A percentile compares a stretch with the other conserved stretches of the same genome.
These are phyloP conservation scores for Danionella cerebrum DNA, from an alignment of 2,113 vertebrate species.

Conservation along the genomic window DNA sequence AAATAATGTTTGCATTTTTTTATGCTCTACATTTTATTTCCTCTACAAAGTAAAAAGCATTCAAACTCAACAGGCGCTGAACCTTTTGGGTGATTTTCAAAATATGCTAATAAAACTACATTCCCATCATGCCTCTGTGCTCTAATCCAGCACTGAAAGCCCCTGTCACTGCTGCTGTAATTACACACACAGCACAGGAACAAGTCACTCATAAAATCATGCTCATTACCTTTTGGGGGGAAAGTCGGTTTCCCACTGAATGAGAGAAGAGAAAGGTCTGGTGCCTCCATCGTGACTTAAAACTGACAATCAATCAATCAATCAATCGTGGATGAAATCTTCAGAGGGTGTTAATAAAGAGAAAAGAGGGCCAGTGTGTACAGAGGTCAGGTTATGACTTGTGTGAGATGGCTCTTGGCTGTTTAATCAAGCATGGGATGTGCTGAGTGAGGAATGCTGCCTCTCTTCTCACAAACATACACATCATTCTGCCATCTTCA, in stretches of 20 bases:
- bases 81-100: background rate
- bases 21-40: too few species aligned
- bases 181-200: constrained; percentile 26
- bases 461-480: background rate
- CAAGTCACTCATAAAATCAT: constrained; percentile 8
- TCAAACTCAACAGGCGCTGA: too few species aligned
- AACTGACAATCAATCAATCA: background rate
- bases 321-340: too few species aligned
- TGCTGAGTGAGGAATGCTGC: constrained; percentile 40
- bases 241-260: background rate
- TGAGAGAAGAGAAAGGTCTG: background rate
- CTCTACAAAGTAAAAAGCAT: too few species aligned
- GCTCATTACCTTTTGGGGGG: background rate
- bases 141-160: constrained; percentile 24
- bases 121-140: constrained; percentile 29
- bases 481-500: background rate
- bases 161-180: constrained; percentile 30
- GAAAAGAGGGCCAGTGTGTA: background rate
- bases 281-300: background rate
- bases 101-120: constrained; percentile 26
- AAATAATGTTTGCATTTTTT: too few species aligned
- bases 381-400: constrained; percentile 16
- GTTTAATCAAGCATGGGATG: constrained; percentile 36
- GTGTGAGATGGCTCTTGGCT: constrained; percentile 30
- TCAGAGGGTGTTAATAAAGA: background rate